Evolutionary conservation across 2,797 vertebrate genomes (phyloP), one percentile per base, ranked within the genome.

Genomic region (Psittacula echo): DNA sequence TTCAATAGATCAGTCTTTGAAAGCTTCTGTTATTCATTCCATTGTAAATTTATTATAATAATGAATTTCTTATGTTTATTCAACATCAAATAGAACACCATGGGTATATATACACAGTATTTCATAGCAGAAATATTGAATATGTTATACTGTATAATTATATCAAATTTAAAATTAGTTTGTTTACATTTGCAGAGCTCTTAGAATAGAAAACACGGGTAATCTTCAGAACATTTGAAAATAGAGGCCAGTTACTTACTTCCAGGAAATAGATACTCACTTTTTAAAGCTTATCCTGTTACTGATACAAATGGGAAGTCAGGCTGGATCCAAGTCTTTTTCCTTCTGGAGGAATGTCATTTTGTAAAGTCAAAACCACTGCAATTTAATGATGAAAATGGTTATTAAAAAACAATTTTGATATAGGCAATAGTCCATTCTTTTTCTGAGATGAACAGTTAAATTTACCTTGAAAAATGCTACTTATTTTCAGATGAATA

Each of bases 381-480:
- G 23, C 67, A 87, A 71, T 91, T 95, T 82, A 62, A 16, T 54
- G n/a, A n/a, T 84, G 64, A 90, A 91, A 96, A 82, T 68, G 4
- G 3, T 88, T 94, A 92, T 93, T 94, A 44, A 19, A 65, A 92
- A 95, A 67, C n/a, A 64, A 17, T 73, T 88, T 78, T 76, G 41
- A 37, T 86, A 27, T 45, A 93, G 53, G 44, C 45, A 91, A 15
- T 39, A 82, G 22, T 53, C 44, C 8, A 13, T 67, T 94, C 47
- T 82, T 92, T 96, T 93, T 87, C 62, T 85, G 65, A 91, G 37
- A 48, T 90, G 68, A 56, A 24, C 60, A 86, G 61, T 88, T 90
- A 82, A 84, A 94, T 91, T 95, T 79, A 88, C 81, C 86, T 96
- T 95, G 81, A 86, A 89, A 95, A 94, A 61, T 80, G 42, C 66